Base-by-base conservation (phyloP, 2,797 vertebrate genomes). In the Cetoscarus ocellatus region DNA sequence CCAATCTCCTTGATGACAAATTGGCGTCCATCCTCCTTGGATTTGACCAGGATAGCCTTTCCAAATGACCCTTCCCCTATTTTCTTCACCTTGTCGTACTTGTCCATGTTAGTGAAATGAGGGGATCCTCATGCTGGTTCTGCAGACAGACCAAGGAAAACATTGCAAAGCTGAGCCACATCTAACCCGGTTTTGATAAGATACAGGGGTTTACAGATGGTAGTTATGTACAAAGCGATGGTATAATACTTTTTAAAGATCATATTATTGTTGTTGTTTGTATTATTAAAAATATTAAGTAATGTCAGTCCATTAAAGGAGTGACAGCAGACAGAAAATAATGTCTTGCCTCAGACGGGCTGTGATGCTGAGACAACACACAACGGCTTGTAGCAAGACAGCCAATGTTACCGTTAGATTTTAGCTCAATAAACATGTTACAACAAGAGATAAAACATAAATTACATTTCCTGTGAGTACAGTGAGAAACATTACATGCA, bases 1-100 rank as follows among this genome's bases (percentile, higher is more conserved):
- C 95, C 95, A 88, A 99, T 99, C 93, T 99, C 98, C 83, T 99
- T 99, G 90, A 99, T 99, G 92, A 99, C 97, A 82, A 97, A 99
- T 10, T 98, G 97, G 57, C 81, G 96, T 51, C 92, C 94, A 93
- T 98, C 95, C 82, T 96, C 94, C 86, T 94, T 96, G 82, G 97
- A 95, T 92, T 94, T 97, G 60, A 99, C 97, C 44, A 99, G 95
- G 87, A 99, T 93, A 43, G 98, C 98, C 89, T 97, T 99, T 67
- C 98, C 98, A 87, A 99, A 99, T 4, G 98, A 99, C 64, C 98
- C 98, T 93, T 99, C 96, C 58, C 98, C 98, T 56, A 99, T 99
- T 93, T 99, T 97, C 83, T 95, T 95, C 61, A 98, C 80, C 91
- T 94, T 96, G 75, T 95, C 94, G 85, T 99, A 99, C 90, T 97